Conservation (phyloP, 2,113 vertebrate species). For the Ictidomys tridecemlineatus region DNA sequence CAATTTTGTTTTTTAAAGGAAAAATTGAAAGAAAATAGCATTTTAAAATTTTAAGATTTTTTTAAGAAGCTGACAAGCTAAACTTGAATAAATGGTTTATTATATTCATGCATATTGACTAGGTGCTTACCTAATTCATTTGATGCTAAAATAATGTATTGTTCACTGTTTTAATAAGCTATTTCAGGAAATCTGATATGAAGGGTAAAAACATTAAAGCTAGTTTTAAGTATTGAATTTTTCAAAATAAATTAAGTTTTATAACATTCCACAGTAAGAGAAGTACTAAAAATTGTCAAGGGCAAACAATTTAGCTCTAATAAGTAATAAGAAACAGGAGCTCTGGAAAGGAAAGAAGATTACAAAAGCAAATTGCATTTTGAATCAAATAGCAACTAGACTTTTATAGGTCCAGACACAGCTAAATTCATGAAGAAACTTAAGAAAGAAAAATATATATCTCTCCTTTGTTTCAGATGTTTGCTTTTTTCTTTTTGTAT, state of each 20-base stretch:
- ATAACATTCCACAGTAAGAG: neutral
- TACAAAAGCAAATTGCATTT: constrained; percentile 50
- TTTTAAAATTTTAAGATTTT: neutral
- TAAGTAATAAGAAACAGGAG: constrained; percentile 42
- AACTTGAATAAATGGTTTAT: neutral
- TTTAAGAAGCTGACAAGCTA: neutral
- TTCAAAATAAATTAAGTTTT: constrained; percentile 52
- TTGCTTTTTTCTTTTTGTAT: constrained; percentile 26
- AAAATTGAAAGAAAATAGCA: neutral
- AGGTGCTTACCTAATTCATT: neutral
- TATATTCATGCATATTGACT: neutral
- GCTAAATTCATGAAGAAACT: neutral
- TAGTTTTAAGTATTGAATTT: neutral
- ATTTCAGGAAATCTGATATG: constrained; percentile 59
- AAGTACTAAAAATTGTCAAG: constrained; percentile 46
- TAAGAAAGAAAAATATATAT: neutral
- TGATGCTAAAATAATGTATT: neutral
- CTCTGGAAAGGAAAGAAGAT: neutral
- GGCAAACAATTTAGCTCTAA: constrained; percentile 47
- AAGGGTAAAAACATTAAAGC: neutral
- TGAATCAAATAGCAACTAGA: neutral
- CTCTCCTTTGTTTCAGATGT: neutral
- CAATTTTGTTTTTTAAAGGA: neutral
- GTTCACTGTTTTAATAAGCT: constrained; percentile 32
- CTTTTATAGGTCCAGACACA: neutral